Conservation (phyloP, 2,113 vertebrate species). For the Bombycilla garrulus region DNA sequence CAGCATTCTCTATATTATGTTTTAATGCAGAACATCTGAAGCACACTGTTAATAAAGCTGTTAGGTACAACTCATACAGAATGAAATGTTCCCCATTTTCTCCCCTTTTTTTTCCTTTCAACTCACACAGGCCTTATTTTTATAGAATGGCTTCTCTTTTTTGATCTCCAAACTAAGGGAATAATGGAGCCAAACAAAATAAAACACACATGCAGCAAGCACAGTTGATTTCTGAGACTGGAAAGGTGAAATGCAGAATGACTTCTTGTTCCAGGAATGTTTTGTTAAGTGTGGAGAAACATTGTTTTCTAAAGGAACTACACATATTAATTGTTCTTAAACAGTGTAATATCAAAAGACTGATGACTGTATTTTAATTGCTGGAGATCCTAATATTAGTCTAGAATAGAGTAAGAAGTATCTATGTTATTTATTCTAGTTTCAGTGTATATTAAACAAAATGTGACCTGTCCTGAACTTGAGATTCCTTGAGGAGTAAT, state of each 20-base stretch:
- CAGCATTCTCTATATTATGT: not conserved
- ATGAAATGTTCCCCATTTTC: not conserved
- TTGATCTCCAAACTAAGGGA: constrained; percentile 20
- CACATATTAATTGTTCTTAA: not conserved
- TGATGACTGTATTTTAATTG: not conserved
- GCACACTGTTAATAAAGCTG: constrained; percentile 8
- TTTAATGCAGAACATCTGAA: constrained; percentile 53
- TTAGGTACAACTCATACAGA: not conserved
- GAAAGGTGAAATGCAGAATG: not conserved
- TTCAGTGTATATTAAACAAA: not conserved
- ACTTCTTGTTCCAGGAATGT: constrained; percentile 36
- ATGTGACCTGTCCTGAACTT: not conserved
- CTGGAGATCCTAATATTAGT: not conserved
- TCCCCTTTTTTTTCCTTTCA: not conserved
- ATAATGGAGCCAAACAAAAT: constrained; percentile 34
- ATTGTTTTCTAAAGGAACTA: constrained; percentile 10
- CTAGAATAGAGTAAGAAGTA: not conserved
- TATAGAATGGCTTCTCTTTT: constrained; percentile 8
- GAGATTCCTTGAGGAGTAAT: not conserved
- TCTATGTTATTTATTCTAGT: not conserved
- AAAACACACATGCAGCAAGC: not conserved
- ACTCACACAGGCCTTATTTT: constrained; percentile 2
- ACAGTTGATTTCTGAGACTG: not conserved
- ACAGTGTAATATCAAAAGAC: not conserved
- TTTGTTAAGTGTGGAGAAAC: constrained; percentile 27